Evolutionary conservation across 1,140 invertebrate genomes (phyloP), one percentile per base, ranked within the genome.

Genomic region (Eciton burchellii): DNA sequence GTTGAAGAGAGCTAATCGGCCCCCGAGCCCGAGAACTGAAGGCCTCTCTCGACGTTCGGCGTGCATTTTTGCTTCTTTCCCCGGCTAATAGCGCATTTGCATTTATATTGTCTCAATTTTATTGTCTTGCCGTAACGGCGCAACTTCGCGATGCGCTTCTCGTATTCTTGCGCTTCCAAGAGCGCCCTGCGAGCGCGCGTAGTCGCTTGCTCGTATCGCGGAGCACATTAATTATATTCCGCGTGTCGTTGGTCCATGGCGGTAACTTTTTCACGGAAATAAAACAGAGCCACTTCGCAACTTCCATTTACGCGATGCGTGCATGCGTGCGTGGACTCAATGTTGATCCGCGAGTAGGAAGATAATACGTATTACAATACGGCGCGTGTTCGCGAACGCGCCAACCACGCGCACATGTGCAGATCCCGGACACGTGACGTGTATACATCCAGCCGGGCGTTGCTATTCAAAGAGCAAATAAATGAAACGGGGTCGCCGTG

Each of bases 401-500:
- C 26, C 35, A 35, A 47, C 9, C 12, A 16, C 54, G 43, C 6
- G 11, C 21, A 43, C 45, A 70, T 24, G 2, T 6, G 0, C 16
- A 12, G n/a, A 43, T 19, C n/a, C 9, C 5, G 9, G 16, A 59
- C 63, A 12, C 59, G 43, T 59, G 35, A 41, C 47, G 35, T 63
- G n/a, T 43, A 26, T 5, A 24, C 29, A 49, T 29, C 52, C 16
- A 59, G n/a, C 41, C 47, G 57, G 43, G 19, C 63, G 29, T 12
- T 12, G 24, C 70, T 84, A 88, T 88, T 88, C 86, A 88, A 72
- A 74, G 66, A 79, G 83, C 68, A 87, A 88, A 88, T 88, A 85
- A 88, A 88, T 88, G 86, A 88, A 88, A 88, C 73, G 83, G 47
- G 86, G 79, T 88, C 86, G 68, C 56, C 24, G 65, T 88, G 86